Evolutionary conservation across 2,888 invertebrate genomes (phyloP), one percentile per base, ranked within the genome.

Genomic region (Plemyria rubiginata): DNA sequence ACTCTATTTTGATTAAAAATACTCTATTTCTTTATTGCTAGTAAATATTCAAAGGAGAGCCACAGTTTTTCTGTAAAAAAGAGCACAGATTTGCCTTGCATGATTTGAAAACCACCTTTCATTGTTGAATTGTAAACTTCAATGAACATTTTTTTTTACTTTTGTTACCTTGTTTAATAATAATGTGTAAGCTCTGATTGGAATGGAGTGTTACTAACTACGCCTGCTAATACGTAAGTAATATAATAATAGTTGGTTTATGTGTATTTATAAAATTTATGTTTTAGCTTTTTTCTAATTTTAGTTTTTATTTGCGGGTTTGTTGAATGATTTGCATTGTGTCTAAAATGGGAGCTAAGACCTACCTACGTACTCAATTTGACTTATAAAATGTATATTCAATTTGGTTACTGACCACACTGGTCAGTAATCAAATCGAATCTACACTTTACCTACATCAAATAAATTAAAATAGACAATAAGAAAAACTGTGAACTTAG

Each of bases 231-330:
- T 36, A 54, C 43, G 73, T 72, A 68, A 71, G 73, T 74, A 71
- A 65, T 49, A 54, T 4, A 15, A n/a, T 46, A 9, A 22, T 32
- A 16, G 1, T 32, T 50, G 7, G 15, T 29, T 40, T 56, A 29
- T 46, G 8, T 43, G n/a, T 53, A 53, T n/a, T n/a, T n/a, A n/a
- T 45, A 50, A 54, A 28, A 56, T 49, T 32, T 51, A 32, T 58
- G 11, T 59, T 70, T 71, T 61, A 76, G 79, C 78, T 78, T 71
- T 77, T 77, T 72, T 71, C 74, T 83, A 82, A 85, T 77, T 75
- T 73, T 69, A 68, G 71, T 80, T 78, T 65, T 81, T 71, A 68
- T 77, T 82, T 81, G 80, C 78, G 63, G 69, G 66, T 68, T 60
- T 63, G 63, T 61, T 55, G 15, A 38, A 49, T 38, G 12, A 48